These are phyloP conservation scores for Artemia franciscana DNA, from an alignment of 1,140 invertebrate species.

Conservation along the genomic window DNA sequence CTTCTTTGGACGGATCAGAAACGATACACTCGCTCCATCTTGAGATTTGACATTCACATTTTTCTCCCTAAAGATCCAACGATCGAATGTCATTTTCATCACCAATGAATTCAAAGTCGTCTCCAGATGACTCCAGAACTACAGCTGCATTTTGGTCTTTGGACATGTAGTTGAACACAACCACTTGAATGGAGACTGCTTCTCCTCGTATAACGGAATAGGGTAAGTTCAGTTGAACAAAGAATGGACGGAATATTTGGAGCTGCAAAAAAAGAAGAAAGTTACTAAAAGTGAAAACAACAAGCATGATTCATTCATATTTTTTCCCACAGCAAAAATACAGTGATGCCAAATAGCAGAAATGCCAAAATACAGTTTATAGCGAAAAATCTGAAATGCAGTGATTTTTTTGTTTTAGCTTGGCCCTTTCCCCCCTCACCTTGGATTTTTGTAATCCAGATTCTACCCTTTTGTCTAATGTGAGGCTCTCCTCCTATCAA, in stretches of 20 bases:
- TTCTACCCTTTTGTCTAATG: no score
- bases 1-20: conserved; percentile 49
- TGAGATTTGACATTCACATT: conserved; percentile 35
- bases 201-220: conserved; percentile 75
- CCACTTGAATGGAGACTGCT: conserved; percentile 62
- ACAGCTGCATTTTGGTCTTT: conserved; percentile 54
- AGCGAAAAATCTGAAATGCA: no score
- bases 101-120: conserved; percentile 54
- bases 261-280: no score
- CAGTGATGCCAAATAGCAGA: no score
- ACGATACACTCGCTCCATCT: conserved; percentile 41
- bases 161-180: conserved; percentile 74
- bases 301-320: no score
- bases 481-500: no score
- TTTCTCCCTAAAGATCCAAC: conserved; percentile 37
- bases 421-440: no score
- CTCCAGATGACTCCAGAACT: conserved; percentile 47
- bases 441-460: no score
- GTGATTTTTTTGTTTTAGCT: no score
- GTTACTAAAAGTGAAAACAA: no score
- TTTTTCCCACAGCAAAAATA: no score
- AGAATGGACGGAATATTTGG: conserved; percentile 66
- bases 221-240: conserved; percentile 60
- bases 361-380: no score
- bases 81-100: conserved; percentile 33